Percentiles rank a stretch among this genome's conserved stretches.
Evolutionary conservation across 2,797 vertebrate genomes (phyloP).

Genomic region (Nasua narica): DNA sequence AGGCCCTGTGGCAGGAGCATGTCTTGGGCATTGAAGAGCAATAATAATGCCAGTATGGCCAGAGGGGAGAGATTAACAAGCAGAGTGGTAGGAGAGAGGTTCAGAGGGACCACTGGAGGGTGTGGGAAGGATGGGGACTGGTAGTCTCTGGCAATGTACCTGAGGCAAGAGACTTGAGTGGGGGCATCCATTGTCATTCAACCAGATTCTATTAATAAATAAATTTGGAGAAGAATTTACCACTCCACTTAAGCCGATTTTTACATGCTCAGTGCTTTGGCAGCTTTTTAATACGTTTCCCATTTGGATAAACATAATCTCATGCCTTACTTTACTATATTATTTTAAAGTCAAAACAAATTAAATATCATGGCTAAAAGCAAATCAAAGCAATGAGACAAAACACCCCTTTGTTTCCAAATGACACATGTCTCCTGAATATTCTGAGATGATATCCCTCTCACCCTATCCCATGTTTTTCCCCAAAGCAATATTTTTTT

Average conservation of each 20-base stretch:
- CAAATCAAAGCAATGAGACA: background rate
- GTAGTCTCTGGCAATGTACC: background rate
- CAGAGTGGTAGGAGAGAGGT: background rate
- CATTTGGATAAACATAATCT: background rate
- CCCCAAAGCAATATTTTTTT: background rate
- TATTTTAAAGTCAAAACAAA: conserved; percentile 8
- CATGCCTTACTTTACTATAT: background rate
- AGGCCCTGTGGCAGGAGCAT: background rate
- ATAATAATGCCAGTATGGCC: background rate
- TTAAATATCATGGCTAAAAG: background rate
- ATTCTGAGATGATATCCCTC: background rate
- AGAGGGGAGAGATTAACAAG: background rate
- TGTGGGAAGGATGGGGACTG: background rate
- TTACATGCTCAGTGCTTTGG: background rate
- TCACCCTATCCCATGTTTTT: background rate
- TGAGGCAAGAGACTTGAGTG: background rate
- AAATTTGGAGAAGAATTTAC: background rate
- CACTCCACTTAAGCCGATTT: background rate
- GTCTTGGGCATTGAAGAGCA: background rate
- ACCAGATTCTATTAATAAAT: background rate
- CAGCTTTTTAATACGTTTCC: background rate
- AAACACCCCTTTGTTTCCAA: background rate
- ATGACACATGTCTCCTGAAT: background rate
- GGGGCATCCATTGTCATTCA: background rate
- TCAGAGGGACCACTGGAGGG: background rate